These are phyloP conservation scores for Leptoteleia sp. DNA, from an alignment of 1,140 invertebrate genomes.

Conservation along the genomic window DNA sequence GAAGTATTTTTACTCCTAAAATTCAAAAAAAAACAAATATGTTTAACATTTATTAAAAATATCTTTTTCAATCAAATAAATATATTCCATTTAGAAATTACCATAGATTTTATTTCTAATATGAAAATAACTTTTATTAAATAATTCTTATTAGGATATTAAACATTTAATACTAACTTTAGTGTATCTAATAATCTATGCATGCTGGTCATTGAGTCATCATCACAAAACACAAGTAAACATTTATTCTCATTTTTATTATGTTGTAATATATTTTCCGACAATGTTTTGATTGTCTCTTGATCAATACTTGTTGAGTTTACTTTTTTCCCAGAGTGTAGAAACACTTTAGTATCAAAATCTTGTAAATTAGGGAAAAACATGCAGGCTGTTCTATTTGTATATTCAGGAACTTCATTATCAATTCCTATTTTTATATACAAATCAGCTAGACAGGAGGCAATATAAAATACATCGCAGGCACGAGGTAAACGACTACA, in stretches of 20 bases:
- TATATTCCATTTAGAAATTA: too few relatives aligned
- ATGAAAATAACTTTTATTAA: neutral
- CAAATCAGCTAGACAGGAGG: constrained; percentile 37
- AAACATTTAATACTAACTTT: constrained; percentile 15
- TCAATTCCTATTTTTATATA: constrained; percentile 55
- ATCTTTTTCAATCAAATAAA: too few relatives aligned
- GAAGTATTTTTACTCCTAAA: too few relatives aligned
- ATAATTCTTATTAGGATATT: neutral
- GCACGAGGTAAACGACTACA: neutral
- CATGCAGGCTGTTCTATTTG: constrained; percentile 41
- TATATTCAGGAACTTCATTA: constrained; percentile 25
- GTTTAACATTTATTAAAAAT: too few relatives aligned
- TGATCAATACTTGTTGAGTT: constrained; percentile 10
- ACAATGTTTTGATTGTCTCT: neutral
- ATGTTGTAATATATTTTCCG: constrained; percentile 25
- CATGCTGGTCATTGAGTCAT: constrained; percentile 15
- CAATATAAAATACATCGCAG: constrained; percentile 47
- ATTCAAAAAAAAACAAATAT: too few relatives aligned
- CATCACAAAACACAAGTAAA: constrained; percentile 68
- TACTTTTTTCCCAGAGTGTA: neutral
- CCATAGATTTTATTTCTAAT: neutral
- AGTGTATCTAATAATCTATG: constrained; percentile 38
- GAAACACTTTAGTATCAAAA: constrained; percentile 54
- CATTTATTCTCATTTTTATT: constrained; percentile 63
- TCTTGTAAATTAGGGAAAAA: constrained; percentile 71